These are phyloP conservation scores for Dynastes tityus DNA, from an alignment of 2,888 invertebrate species.

Conservation along the genomic window DNA sequence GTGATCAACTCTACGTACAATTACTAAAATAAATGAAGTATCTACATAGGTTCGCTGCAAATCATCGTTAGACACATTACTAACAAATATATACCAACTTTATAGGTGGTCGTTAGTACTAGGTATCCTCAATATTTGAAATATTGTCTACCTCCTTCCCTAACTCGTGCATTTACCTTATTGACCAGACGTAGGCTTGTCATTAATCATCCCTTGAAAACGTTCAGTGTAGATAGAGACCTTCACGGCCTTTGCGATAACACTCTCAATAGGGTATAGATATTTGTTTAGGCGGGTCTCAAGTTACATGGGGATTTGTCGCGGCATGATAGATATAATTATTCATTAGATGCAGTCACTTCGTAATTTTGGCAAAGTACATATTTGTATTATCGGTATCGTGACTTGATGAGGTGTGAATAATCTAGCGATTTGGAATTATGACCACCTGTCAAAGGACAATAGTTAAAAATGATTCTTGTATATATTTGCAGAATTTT, in stretches of 20 bases:
- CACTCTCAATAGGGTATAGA: conserved; percentile 1
- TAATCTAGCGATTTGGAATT: too few relatives aligned
- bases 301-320: conserved; percentile 26
- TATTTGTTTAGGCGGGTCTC: conserved; percentile 34
- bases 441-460: too few relatives aligned
- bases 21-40: too few relatives aligned
- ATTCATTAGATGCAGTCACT: conserved; percentile 13
- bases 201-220: conserved; percentile 35
- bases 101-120: too few relatives aligned
- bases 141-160: background rate
- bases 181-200: background rate
- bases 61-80: too few relatives aligned
- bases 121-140: background rate
- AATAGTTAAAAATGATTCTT: too few relatives aligned
- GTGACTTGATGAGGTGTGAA: background rate
- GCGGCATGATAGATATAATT: conserved; percentile 21
- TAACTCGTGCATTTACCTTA: conserved; percentile 4
- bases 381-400: background rate
- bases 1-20: too few relatives aligned
- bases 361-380: background rate
- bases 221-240: conserved; percentile 20
- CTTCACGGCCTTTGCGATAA: background rate
- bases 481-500: too few relatives aligned
- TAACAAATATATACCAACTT: too few relatives aligned
- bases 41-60: too few relatives aligned